Conservation (phyloP, 2,113 vertebrate species). For the Rana temporaria region DNA sequence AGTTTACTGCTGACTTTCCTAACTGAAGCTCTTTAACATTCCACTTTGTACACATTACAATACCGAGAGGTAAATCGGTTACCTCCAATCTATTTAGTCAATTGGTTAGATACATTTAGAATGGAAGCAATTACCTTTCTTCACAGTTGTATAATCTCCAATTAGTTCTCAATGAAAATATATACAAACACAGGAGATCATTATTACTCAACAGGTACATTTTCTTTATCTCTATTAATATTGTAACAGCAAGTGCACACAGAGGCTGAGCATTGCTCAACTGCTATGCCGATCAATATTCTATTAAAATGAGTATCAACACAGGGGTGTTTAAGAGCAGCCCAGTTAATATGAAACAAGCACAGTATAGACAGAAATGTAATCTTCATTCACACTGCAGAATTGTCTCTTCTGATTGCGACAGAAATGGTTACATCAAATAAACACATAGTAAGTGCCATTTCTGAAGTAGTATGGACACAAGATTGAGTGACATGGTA, state of each 20-base stretch:
- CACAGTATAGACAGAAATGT: background rate
- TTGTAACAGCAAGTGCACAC: background rate
- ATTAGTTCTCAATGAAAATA: background rate
- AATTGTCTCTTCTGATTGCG: too few relatives aligned
- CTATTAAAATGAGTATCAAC: constrained; percentile 10
- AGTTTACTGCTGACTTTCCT: too few relatives aligned
- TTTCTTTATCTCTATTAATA: background rate
- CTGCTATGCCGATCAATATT: constrained; percentile 1
- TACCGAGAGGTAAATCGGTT: too few relatives aligned
- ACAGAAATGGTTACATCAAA: too few relatives aligned
- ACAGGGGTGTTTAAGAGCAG: background rate
- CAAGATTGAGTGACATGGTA: too few relatives aligned
- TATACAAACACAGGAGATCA: background rate
- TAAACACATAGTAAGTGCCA: too few relatives aligned
- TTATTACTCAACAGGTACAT: constrained; percentile 20
- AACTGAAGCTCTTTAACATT: background rate
- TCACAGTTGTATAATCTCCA: constrained; percentile 11
- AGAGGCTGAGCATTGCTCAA: background rate
- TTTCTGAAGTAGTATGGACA: too few relatives aligned
- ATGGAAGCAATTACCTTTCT: background rate
- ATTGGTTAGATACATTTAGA: constrained; percentile 5
- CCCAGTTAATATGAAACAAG: background rate
- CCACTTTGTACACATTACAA: background rate
- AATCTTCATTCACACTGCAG: background rate
- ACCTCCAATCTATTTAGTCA: background rate